Evolutionary conservation across 2,113 vertebrate genomes (phyloP), one percentile per base, ranked within the genome.

Genomic region (Calypte anna): DNA sequence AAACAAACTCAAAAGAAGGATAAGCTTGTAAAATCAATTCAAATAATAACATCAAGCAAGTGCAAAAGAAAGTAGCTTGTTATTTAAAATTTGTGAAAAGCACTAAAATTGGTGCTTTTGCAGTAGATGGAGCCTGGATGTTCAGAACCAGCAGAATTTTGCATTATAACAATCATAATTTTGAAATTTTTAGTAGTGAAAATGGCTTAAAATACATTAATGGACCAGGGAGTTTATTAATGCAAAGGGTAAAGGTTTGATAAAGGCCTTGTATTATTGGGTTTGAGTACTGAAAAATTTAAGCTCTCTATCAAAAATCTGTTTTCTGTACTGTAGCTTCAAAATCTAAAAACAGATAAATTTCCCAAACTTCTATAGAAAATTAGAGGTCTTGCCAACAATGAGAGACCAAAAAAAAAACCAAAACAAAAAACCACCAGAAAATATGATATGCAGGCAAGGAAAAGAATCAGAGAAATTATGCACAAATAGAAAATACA

Each of bases 121-220:
- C 44, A 59, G 38, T 46, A 83, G 55, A 51, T 50, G 67, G 25
- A 84, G 33, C 38, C 53, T 46, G 5, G 80, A 9, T 79, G 6
- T 86, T 48, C 63, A 30, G 89, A 90, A 86, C 18, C 36, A 80
- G 4, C 24, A 86, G 44, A 15, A 27, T n/a, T 82, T 91, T 57
- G 11, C 36, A 62, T 76, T 63, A 36, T 38, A 75, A 57, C 27
- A 72, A 27, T 53, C 89, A 69, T 19, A 72, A n/a, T 53, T 59
- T 80, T 69, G 27, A 61, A 63, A n/a, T 51, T 16, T 22, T 76
- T 83, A 12, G 5, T 86, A 77, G 69, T 40, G 51, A 88, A 78
- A 86, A 59, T 88, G 22, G 44, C 28, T 89, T 79, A 83, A 93
- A 96, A 90, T 46, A 31, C 6, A 77, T 79, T 93, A 81, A 67